Conservation (phyloP, 2,888 invertebrate genomes). For the Hemithea aestivaria region DNA sequence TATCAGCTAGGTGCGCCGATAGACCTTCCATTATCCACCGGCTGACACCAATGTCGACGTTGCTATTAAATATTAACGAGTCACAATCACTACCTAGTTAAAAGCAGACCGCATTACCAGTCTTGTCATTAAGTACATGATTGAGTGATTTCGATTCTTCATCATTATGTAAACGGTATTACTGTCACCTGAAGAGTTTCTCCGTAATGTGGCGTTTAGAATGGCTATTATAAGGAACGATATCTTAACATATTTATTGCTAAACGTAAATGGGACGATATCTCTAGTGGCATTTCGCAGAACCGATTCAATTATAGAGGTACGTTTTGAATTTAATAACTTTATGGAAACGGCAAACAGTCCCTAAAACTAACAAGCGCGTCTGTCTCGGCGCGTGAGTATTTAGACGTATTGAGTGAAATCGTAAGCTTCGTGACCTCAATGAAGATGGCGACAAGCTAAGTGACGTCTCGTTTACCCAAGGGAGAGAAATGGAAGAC, state of each 20-base stretch:
- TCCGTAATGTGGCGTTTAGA: not conserved
- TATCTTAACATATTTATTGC: slow-evolving; percentile 37
- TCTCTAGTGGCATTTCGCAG: slow-evolving; percentile 31
- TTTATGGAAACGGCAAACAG: slow-evolving; percentile 45
- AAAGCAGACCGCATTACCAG: slow-evolving; percentile 19
- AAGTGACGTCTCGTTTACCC: slow-evolving; percentile 26
- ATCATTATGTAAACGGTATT: slow-evolving; percentile 9
- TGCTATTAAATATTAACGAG: slow-evolving; percentile 59
- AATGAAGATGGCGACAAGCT: slow-evolving; percentile 47
- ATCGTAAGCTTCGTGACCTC: slow-evolving; percentile 66
- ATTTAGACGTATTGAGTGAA: slow-evolving; percentile 57
- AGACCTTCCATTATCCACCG: slow-evolving; percentile 67
- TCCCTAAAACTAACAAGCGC: slow-evolving; percentile 57
- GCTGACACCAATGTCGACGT: slow-evolving; percentile 62
- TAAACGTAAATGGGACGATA: slow-evolving; percentile 47
- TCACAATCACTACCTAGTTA: slow-evolving; percentile 43
- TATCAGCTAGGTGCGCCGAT: slow-evolving; percentile 59
- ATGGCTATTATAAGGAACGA: slow-evolving; percentile 7
- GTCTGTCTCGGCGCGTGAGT: slow-evolving; percentile 36
- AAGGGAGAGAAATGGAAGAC: slow-evolving; percentile 38
- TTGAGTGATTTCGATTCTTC: slow-evolving; percentile 27
- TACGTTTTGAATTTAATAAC: slow-evolving; percentile 35
- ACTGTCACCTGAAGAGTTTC: slow-evolving; percentile 4
- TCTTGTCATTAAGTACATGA: slow-evolving; percentile 15
- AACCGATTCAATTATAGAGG: slow-evolving; percentile 32